These are phyloP conservation scores for Butorides virescens DNA, from an alignment of 2,113 vertebrate genomes.

Conservation along the genomic window DNA sequence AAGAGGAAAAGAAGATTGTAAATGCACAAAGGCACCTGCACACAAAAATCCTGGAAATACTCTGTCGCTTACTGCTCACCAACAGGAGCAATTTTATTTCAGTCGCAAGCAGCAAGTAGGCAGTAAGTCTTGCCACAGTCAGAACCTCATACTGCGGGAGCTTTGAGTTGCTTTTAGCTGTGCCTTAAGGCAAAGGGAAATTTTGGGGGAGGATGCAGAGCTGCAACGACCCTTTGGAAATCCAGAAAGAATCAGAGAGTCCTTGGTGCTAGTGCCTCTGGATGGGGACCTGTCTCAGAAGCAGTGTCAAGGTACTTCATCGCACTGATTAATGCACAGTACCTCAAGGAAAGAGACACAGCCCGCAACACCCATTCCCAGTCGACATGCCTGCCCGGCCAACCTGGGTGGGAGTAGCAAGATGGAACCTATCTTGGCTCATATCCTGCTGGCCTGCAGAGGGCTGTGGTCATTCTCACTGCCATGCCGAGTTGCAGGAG, in stretches of 20 bases:
- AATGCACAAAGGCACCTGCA: neutral
- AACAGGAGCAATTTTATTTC: neutral
- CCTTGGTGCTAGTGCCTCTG: neutral
- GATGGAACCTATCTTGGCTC: neutral
- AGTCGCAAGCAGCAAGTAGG: neutral
- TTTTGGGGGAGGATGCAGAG: neutral
- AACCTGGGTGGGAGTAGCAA: rapidly evolving
- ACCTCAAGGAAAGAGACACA: no score
- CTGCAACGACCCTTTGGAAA: neutral
- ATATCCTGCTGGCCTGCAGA: neutral
- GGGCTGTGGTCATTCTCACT: neutral
- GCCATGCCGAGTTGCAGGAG: neutral
- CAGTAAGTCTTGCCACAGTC: neutral
- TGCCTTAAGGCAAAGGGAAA: neutral
- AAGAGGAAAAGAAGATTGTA: neutral
- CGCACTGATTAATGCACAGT: neutral
- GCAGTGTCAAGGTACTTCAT: neutral
- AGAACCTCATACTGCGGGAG: neutral
- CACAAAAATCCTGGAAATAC: neutral
- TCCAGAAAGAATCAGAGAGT: neutral
- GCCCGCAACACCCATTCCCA: neutral
- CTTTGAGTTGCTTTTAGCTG: neutral
- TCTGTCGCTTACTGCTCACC: neutral
- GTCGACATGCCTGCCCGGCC: neutral
- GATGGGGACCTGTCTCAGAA: neutral